A percentile compares a stretch with the other conserved stretches of the same genome.
These are phyloP conservation scores for Prunella himalayana DNA, from an alignment of 2,113 vertebrate genomes.

Conservation along the genomic window DNA sequence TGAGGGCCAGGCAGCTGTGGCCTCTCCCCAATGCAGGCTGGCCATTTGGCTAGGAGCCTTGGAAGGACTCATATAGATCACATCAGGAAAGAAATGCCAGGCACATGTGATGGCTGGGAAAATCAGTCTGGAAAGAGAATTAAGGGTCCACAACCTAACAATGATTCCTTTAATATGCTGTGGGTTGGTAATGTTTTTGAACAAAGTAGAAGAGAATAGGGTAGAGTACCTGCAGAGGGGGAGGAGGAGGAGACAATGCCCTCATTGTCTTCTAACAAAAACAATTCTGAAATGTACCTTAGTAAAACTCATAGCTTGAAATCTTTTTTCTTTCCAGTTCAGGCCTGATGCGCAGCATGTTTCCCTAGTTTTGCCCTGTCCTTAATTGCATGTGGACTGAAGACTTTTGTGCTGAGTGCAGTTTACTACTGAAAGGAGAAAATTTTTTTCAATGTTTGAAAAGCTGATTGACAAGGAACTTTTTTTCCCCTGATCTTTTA, in stretches of 20 bases:
- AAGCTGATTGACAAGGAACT: slow-evolving; percentile 21
- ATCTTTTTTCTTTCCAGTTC: background rate
- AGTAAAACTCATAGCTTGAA: background rate
- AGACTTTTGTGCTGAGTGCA: background rate
- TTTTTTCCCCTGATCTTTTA: background rate
- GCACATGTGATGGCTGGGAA: background rate
- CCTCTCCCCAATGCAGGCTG: background rate
- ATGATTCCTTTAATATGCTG: background rate
- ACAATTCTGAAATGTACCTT: slow-evolving; percentile 23
- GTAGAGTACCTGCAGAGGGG: background rate
- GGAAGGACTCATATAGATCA: background rate
- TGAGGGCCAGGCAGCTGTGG: slow-evolving; percentile 7
- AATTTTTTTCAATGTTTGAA: background rate
- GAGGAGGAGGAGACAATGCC: background rate
- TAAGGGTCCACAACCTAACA: background rate
- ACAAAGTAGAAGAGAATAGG: slow-evolving; percentile 20
- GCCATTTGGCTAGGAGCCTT: background rate
- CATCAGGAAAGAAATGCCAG: background rate
- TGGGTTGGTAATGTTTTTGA: background rate
- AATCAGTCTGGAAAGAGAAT: slow-evolving; percentile 30
- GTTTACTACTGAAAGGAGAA: background rate
- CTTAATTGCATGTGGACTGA: background rate
- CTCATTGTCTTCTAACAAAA: slow-evolving; percentile 34
- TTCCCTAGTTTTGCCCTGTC: background rate
- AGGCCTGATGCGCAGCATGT: background rate